Evolutionary conservation across 2,888 invertebrate species (phyloP), one percentile per base, ranked within the genome.

Genomic region (Quadroppia sp.): DNA sequence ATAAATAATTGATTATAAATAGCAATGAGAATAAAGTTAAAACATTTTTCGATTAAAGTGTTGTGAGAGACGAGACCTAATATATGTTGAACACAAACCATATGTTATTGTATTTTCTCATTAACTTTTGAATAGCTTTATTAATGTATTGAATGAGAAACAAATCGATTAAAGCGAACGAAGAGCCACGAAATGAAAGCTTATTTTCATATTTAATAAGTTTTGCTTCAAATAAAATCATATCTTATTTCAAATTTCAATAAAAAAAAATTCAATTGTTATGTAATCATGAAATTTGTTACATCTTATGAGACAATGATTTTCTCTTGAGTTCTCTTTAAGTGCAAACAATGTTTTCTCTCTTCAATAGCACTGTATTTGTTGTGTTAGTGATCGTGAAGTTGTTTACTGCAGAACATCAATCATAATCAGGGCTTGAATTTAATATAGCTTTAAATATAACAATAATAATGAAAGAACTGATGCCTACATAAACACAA

Each of bases 201-300:
- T 45, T 45, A 50, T 17, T 50, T 50, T 7, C 20, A 20, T 50
- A n/a, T 50, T 50, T 50, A 53, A 45, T 45, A 45, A 45, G 17
- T 45, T 45, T 45, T 45, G 15, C 17, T 45, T 15, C 45, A 25
- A 53, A 25, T 25, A 23, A 7, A 53, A 25, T 11, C 53, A 53
- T 53, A 53, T 53, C 53, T 53, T 53, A 53, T 53, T 53, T 53
- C 53, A 53, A 53, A n/a, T n/a, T n/a, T n/a, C n/a, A n/a, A n/a
- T n/a, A n/a, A n/a, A n/a, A n/a, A 25, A 53, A 53, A 53, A 45
- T 25, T 53, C 53, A 53, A 53, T 53, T 53, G 53, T 53, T 25
- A 53, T 25, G 53, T 25, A n/a, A n/a, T 53, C 53, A 53, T 25
- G 53, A 53, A n/a, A n/a, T 53, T 53, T 53, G 23, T 25, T 25